phyloP scores from a whole-genome alignment of 2,797 vertebrate genomes.

The Liparis tanakae region DNA sequence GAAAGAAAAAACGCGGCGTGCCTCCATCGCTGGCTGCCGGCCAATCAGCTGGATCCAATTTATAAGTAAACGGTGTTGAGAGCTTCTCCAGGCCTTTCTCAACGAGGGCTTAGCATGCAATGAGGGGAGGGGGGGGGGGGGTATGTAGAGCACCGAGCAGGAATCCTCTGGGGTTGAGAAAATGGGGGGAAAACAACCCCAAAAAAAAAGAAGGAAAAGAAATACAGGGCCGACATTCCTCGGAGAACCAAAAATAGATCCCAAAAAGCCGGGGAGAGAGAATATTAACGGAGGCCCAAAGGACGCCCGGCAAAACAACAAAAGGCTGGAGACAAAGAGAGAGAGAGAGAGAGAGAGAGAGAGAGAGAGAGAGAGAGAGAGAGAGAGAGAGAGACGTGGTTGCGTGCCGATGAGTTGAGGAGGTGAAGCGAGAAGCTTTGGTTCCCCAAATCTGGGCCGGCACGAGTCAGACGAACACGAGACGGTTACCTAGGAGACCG shows the following conservation, averaged over 20 bases:
- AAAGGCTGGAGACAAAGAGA: slow-evolving; percentile 31
- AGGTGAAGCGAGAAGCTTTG: no score
- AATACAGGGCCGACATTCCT: slow-evolving; percentile 67
- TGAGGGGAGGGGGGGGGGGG: slow-evolving; percentile 34
- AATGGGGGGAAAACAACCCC: no score
- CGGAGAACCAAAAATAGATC: slow-evolving; percentile 74
- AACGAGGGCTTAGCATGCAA: slow-evolving; percentile 72
- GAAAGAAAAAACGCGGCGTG: slow-evolving; percentile 10
- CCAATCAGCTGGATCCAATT: slow-evolving; percentile 85
- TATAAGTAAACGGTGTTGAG: slow-evolving; percentile 63
- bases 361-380: no score
- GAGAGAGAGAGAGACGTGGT: no score
- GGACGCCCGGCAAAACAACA: slow-evolving; percentile 60
- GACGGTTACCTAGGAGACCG: no score
- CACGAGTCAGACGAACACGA: no score
- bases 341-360: no score
- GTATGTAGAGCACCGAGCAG: slow-evolving; percentile 19
- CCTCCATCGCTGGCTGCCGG: slow-evolving; percentile 63
- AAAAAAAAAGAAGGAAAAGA: no score
- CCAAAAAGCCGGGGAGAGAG: slow-evolving; percentile 40
- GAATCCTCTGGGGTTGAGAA: slow-evolving; percentile 49
- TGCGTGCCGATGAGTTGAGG: no score
- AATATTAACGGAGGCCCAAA: slow-evolving; percentile 49
- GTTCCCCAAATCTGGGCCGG: no score
- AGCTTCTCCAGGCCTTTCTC: slow-evolving; percentile 57